Base-by-base conservation (phyloP, 2,888 invertebrate genomes). In the Myathropa florea region DNA sequence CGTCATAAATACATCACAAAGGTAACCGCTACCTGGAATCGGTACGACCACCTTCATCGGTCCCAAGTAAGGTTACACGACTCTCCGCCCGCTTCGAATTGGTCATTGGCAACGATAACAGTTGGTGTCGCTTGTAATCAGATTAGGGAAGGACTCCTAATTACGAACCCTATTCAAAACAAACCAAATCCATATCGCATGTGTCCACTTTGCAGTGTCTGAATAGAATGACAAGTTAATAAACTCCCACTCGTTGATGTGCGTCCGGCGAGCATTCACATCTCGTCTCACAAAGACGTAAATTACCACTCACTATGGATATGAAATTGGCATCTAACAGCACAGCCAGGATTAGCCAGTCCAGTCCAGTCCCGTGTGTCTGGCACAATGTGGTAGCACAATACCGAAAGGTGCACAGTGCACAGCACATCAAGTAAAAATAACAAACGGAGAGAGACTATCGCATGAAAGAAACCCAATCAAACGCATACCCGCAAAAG, bases 401-500 rank as follows among this genome's bases (percentile, higher is more conserved):
- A 84, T 85, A 39, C 72, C 76, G 61, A 80, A 85, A 80, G 75
- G 68, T 78, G 78, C 70, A 63, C 63, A 70, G 68, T 67, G 63
- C 70, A 67, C 73, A 63, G 39, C 68, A 57, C 30, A 46, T 24
- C 10, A 28, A 28, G 61, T 46, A 24, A 61, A 78, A 65, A 65
- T 53, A 76, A 64, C 63, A 24, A 67, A 57, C 33, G 64, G 64
- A 67, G 65, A 21, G 28, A 26, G 64, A 23, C 30, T 83, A 83
- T 79, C 80, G 76, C 81, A 67, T 77, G 82, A 67, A 79, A 78
- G 75, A 73, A 86, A 83, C 78, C 82, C 82, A 86, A 86, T 86
- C 86, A 86, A 86, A 86, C 86, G 86, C 82, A 67, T 86, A 86
- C 86, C 86, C 86, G 83, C 86, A 86, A 86, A 81, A 86, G 81